Conservation (phyloP, 2,888 invertebrate genomes). For the Gastrophysa polygoni region DNA sequence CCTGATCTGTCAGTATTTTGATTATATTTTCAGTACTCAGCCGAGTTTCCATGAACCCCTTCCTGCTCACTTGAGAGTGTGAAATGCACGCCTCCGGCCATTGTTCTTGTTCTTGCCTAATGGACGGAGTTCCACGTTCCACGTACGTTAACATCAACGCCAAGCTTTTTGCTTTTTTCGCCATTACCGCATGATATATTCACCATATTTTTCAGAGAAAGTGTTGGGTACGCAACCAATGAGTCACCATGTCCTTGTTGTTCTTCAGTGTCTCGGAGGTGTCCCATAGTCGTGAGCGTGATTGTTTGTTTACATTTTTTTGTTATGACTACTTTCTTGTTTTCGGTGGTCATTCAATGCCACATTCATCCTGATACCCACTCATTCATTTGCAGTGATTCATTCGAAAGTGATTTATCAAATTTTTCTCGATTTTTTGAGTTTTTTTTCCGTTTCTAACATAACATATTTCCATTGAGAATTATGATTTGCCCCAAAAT, state of each 20-base stretch:
- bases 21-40: not conserved
- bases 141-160: not conserved
- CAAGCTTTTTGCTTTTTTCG: not conserved
- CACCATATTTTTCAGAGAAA: not conserved
- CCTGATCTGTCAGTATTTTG: too few species aligned
- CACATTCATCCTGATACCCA: too few species aligned
- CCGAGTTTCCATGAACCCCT: not conserved
- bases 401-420: too few species aligned
- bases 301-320: too few species aligned
- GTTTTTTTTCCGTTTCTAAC: too few species aligned
- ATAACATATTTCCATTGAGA: too few species aligned
- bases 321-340: too few species aligned
- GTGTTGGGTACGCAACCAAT: not conserved
- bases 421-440: too few species aligned
- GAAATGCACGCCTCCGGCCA: constrained; percentile 8
- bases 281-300: too few species aligned
- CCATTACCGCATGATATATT: not conserved
- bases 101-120: constrained; percentile 9
- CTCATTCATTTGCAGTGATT: too few species aligned
- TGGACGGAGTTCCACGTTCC: not conserved
- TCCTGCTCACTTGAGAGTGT: constrained; percentile 4
- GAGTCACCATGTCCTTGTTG: not conserved
- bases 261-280: not conserved
- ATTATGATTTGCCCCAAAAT: too few species aligned
- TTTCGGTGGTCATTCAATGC: too few species aligned